These are phyloP conservation scores for Pangasianodon hypophthalmus DNA, from an alignment of 2,113 vertebrate genomes.

Conservation along the genomic window DNA sequence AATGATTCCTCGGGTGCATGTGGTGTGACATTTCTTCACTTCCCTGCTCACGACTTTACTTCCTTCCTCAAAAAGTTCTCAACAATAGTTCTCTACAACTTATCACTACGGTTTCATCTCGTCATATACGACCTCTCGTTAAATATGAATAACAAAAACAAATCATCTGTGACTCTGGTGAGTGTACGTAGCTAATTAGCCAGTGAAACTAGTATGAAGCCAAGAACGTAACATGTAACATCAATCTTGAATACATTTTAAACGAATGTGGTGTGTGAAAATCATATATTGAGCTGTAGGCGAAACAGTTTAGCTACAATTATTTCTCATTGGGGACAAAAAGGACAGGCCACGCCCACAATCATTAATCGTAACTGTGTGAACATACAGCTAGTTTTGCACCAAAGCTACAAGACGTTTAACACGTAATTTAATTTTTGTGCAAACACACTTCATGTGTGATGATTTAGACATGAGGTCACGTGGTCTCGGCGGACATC, in stretches of 20 bases:
- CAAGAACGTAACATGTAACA: not conserved
- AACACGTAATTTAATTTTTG: too few relatives aligned
- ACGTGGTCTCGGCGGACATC: too few relatives aligned
- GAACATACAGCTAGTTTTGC: not conserved
- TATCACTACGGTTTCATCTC: not conserved
- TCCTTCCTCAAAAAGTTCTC: not conserved
- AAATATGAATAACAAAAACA: not conserved
- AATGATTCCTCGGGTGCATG: not conserved
- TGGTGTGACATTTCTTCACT: not conserved
- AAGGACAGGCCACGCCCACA: not conserved
- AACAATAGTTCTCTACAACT: not conserved
- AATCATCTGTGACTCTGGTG: not conserved
- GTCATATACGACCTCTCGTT: not conserved
- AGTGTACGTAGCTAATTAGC: too few relatives aligned
- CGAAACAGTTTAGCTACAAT: not conserved
- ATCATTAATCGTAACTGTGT: not conserved
- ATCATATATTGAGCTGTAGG: not conserved
- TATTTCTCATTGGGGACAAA: not conserved
- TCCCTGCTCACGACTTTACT: not conserved
- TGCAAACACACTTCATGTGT: too few relatives aligned
- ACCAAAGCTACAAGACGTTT: not conserved
- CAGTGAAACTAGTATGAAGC: too few relatives aligned
- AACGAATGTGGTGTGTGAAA: not conserved
- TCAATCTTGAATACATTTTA: not conserved
- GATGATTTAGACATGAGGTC: too few relatives aligned